These are phyloP conservation scores for Asbolus verrucosus DNA, from an alignment of 1,140 invertebrate species.

Conservation along the genomic window DNA sequence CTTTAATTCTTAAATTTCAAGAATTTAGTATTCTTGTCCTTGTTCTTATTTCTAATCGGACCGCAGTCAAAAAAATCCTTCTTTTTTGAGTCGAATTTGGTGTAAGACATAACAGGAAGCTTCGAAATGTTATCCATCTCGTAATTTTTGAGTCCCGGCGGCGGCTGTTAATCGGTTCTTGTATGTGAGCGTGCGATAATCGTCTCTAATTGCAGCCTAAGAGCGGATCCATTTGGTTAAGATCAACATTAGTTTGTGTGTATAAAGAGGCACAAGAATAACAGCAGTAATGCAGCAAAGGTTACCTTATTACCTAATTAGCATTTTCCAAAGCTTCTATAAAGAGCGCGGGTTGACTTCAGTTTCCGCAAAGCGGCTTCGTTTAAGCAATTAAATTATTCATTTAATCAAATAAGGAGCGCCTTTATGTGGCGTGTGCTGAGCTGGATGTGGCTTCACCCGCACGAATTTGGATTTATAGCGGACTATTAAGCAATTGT, in stretches of 20 bases:
- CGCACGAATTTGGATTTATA: slow-evolving; percentile 42
- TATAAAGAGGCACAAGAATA: slow-evolving; percentile 16
- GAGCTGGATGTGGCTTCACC: slow-evolving; percentile 40
- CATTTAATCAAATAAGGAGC: slow-evolving; percentile 48
- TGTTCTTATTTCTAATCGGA: too few relatives aligned
- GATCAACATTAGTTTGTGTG: background rate
- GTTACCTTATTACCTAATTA: slow-evolving; percentile 44
- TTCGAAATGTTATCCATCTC: too few relatives aligned
- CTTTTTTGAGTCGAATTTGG: too few relatives aligned
- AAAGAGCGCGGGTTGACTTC: slow-evolving; percentile 27
- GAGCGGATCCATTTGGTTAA: background rate
- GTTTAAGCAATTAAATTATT: slow-evolving; percentile 49
- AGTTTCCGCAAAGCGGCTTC: slow-evolving; percentile 40
- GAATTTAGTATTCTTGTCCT: too few relatives aligned
- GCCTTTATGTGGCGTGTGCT: slow-evolving; percentile 43
- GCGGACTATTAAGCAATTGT: slow-evolving; percentile 44
- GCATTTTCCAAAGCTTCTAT: slow-evolving; percentile 39
- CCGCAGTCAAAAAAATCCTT: too few relatives aligned
- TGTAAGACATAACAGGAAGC: too few relatives aligned
- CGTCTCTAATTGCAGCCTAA: too few relatives aligned
- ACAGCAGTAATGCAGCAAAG: slow-evolving; percentile 5
- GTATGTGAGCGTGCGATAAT: too few relatives aligned
- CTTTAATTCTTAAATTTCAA: too few relatives aligned
- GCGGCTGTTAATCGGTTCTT: background rate
- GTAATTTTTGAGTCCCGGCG: background rate